phyloP scores from a whole-genome alignment of 2,113 vertebrate species.

The Athene cunicularia region DNA sequence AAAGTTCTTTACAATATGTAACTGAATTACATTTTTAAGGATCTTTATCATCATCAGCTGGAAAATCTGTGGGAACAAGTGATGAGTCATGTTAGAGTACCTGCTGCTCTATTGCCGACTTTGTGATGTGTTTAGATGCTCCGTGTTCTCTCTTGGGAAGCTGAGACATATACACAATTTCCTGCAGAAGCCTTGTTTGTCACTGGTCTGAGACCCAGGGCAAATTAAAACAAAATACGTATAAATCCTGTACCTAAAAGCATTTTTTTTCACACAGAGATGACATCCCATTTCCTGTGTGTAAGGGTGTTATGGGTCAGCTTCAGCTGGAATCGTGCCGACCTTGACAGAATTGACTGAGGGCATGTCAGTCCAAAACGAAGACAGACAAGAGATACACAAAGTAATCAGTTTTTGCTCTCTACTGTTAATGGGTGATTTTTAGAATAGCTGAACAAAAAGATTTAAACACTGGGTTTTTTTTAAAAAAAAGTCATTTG shows the following conservation, averaged over 20 bases:
- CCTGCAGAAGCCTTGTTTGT: neutral
- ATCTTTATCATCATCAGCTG: neutral
- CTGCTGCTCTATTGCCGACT: neutral
- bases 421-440: neutral
- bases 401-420: neutral
- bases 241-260: neutral
- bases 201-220: neutral
- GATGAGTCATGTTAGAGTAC: neutral
- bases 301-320: neutral
- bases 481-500: neutral
- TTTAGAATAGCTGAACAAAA: neutral
- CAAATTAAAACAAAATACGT: neutral
- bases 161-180: neutral
- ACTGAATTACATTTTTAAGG: constrained; percentile 47
- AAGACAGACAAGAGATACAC: neutral
- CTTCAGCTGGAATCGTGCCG: neutral
- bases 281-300: neutral
- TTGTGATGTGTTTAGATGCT: neutral
- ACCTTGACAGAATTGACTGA: neutral
- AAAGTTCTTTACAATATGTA: constrained; percentile 53
- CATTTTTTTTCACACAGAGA: neutral
- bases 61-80: constrained; percentile 18
- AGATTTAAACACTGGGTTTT: neutral
- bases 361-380: neutral
- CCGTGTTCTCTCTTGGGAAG: neutral